Evolutionary conservation across 2,797 vertebrate species (phyloP).

Genomic region (Hybognathus amarus): DNA sequence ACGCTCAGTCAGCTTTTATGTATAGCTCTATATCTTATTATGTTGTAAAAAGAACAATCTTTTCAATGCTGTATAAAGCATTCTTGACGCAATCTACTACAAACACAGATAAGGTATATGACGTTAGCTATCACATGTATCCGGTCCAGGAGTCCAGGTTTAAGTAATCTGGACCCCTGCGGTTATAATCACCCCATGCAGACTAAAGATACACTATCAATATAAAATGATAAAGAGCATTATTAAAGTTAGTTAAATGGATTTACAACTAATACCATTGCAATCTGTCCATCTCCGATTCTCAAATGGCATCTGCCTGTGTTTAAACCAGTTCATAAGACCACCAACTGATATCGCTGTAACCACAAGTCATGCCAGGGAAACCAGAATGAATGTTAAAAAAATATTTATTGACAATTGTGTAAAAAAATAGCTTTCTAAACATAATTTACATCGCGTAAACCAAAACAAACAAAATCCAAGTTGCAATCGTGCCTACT

Average conservation of each 20-base stretch:
- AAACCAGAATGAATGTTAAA: slow-evolving; percentile 62
- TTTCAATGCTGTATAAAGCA: slow-evolving; percentile 10
- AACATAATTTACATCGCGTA: slow-evolving; percentile 80
- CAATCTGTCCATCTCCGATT: slow-evolving; percentile 43
- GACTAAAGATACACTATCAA: slow-evolving; percentile 56
- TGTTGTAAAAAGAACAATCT: background rate
- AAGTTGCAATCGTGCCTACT: slow-evolving; percentile 72
- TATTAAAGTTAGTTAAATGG: slow-evolving; percentile 57
- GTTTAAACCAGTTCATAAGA: slow-evolving; percentile 24
- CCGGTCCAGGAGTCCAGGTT: slow-evolving; percentile 24
- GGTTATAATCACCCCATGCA: slow-evolving; percentile 36
- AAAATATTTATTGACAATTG: slow-evolving; percentile 85
- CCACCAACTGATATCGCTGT: background rate
- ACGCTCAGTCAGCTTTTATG: background rate
- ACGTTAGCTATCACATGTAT: background rate
- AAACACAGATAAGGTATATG: background rate
- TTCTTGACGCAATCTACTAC: background rate
- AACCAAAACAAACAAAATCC: slow-evolving; percentile 67
- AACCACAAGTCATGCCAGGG: slow-evolving; percentile 1
- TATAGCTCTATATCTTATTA: background rate
- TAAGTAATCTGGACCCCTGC: slow-evolving; percentile 28
- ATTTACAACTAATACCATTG: slow-evolving; percentile 54
- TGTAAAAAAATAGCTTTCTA: slow-evolving; percentile 84
- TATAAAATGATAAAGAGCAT: slow-evolving; percentile 61
- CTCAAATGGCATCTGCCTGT: slow-evolving; percentile 50